Evolutionary conservation across 2,797 vertebrate genomes (phyloP), one percentile per base, ranked within the genome.

Genomic region (Acanthopagrus latus): DNA sequence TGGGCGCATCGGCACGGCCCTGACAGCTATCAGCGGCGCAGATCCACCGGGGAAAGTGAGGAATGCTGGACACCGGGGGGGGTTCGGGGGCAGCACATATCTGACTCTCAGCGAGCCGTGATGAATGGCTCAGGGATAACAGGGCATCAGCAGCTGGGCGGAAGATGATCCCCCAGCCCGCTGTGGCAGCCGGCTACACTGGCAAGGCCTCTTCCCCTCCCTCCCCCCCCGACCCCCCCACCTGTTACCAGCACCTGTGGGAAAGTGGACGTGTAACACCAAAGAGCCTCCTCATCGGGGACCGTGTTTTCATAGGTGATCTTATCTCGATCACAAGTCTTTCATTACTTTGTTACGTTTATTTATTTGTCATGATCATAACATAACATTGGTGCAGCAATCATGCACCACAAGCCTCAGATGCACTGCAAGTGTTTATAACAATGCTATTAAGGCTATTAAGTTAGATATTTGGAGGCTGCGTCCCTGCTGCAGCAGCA

Each of bases 101-200:
- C 90, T 93, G 84, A 74, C 89, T 90, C 77, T 92, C 91, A 91
- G 90, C 81, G 87, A 92, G 85, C 86, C 86, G 82, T 91, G 91
- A 90, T 93, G 82, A 91, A 91, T 92, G 81, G 78, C 86, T 82
- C 33, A 14, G 74, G 89, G 90, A 87, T 90, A 92, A 88, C 88
- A 75, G 91, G 89, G 82, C 84, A 89, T 90, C 86, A 88, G 91
- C 92, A 93, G 92, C 93, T 93, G 90, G 89, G 87, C 81, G 88
- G 91, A 94, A 91, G 91, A 91, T 85, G 88, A 93, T 92, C 89
- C 79, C 69, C 62, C 13, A 71, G 74, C 79, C 86, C 73, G 18
- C 83, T 3, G 65, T 82, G 84, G 78, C 84, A 82, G 74, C 66
- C 73, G 6, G 83, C 81, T 82, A 65, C 23, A 18, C 55, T 70